Evolutionary conservation across 2,797 vertebrate genomes (phyloP).

Genomic region (Acomys russatus): DNA sequence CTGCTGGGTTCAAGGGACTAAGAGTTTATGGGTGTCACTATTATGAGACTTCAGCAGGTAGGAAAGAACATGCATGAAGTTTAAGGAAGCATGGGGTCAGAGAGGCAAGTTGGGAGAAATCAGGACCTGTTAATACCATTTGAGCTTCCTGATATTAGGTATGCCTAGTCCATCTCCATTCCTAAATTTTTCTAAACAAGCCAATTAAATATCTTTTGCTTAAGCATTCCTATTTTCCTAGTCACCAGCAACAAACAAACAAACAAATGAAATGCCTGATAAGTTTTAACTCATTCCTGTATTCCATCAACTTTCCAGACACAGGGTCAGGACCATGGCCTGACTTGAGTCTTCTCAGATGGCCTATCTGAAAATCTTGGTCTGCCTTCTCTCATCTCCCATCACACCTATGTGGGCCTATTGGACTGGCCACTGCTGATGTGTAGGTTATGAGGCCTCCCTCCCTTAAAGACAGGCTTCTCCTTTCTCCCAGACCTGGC

Average conservation of each 20-base stretch:
- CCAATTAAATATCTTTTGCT: slow-evolving; percentile 7
- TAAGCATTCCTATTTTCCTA: background rate
- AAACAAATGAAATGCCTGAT: background rate
- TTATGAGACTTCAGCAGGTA: background rate
- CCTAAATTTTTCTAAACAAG: slow-evolving; percentile 21
- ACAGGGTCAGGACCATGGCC: background rate
- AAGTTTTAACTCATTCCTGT: background rate
- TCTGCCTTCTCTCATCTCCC: background rate
- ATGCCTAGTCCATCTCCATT: background rate
- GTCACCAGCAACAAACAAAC: slow-evolving; percentile 14
- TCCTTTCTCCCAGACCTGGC: background rate
- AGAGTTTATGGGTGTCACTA: background rate
- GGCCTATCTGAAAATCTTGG: slow-evolving; percentile 8
- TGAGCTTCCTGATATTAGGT: background rate
- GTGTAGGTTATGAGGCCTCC: background rate
- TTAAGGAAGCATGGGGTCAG: background rate
- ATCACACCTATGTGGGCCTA: background rate
- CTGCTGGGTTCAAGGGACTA: background rate
- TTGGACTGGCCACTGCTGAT: background rate
- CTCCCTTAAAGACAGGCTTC: background rate
- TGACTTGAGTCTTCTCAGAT: background rate
- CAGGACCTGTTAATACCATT: background rate
- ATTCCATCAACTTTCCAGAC: slow-evolving; percentile 47
- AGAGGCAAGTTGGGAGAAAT: slow-evolving; percentile 10
- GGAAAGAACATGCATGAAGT: background rate